Percentiles rank a stretch among this genome's conserved stretches.
phyloP scores from a whole-genome alignment of 2,113 vertebrate species.

The Phylloscopus trochiloides region DNA sequence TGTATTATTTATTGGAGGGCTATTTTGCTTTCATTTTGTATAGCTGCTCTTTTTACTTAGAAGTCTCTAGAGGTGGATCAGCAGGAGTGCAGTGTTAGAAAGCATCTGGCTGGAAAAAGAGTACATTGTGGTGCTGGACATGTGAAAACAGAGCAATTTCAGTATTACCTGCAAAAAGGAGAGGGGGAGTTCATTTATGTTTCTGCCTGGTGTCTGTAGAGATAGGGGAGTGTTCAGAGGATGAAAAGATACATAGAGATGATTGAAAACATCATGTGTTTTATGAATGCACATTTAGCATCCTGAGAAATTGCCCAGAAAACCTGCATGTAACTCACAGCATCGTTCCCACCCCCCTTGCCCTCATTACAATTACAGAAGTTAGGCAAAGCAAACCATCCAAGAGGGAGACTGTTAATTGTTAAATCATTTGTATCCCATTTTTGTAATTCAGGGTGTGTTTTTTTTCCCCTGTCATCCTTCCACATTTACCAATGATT shows the following conservation, averaged over 20 bases:
- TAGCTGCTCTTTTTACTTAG: not conserved
- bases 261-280: not conserved
- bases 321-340: not conserved
- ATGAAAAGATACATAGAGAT: not conserved
- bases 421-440: not conserved
- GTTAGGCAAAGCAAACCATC: not conserved
- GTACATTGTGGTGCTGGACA: not conserved
- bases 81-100: not conserved
- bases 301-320: not conserved
- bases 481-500: not conserved
- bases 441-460: not conserved
- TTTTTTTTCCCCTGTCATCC: not conserved
- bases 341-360: not conserved
- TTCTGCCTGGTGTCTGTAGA: not conserved
- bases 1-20: not conserved
- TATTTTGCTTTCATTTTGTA: slow-evolving; percentile 35
- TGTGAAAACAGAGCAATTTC: not conserved
- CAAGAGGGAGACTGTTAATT: not conserved
- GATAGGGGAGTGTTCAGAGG: not conserved
- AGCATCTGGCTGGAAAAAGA: not conserved
- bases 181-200: not conserved
- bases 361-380: not conserved
- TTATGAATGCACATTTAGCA: not conserved
- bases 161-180: not conserved
- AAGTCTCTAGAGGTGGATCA: not conserved